These are phyloP conservation scores for Nematolebias whitei DNA, from an alignment of 2,113 vertebrate species.

Conservation along the genomic window DNA sequence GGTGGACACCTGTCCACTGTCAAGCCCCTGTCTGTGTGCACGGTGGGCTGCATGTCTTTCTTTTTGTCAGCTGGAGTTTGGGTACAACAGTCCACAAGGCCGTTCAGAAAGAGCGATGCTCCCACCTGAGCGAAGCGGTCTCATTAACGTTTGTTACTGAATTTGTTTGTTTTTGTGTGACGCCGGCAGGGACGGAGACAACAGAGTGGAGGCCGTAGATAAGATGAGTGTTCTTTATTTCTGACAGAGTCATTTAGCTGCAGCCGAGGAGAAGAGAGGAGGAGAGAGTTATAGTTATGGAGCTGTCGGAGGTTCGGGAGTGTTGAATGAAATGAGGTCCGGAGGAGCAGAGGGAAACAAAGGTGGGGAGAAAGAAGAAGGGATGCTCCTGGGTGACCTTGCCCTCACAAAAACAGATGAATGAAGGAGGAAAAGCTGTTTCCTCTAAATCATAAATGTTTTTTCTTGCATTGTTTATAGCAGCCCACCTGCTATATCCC, in stretches of 20 bases:
- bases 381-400: constrained; percentile 60
- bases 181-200: constrained; percentile 48
- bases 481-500: constrained; percentile 26
- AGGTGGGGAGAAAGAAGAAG: constrained; percentile 52
- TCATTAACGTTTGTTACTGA: constrained; percentile 6
- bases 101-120: constrained; percentile 10
- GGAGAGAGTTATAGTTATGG: constrained; percentile 78
- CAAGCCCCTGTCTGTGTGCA: constrained; percentile 46
- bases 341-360: constrained; percentile 61
- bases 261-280: constrained; percentile 71
- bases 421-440: constrained; percentile 50
- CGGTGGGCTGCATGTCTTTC: constrained; percentile 21
- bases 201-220: constrained; percentile 73
- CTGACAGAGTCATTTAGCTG: constrained; percentile 80
- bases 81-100: constrained; percentile 17
- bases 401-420: constrained; percentile 57
- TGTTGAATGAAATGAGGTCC: constrained; percentile 73
- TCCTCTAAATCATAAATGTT: constrained; percentile 63
- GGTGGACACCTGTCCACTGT: constrained; percentile 70
- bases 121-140: constrained; percentile 19
- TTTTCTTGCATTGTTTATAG: constrained; percentile 42
- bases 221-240: constrained; percentile 82
- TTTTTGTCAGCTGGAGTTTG: constrained; percentile 31
- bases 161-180: constrained; percentile 42
- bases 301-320: constrained; percentile 69